Base-by-base conservation (phyloP, 1,140 invertebrate genomes). In the Ceratitis capitata region DNA sequence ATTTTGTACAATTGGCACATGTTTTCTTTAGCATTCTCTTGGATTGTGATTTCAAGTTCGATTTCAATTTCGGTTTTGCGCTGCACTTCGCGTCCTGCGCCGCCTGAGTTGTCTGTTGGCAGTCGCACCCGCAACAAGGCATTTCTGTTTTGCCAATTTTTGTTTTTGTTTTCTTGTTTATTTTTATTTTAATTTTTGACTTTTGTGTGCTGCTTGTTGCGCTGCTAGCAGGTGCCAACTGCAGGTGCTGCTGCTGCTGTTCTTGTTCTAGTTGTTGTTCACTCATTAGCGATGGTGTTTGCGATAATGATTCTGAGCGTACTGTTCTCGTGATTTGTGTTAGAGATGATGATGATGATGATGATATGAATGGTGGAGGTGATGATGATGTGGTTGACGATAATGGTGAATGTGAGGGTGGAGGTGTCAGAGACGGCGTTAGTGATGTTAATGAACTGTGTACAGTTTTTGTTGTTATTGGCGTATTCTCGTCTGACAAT, bases 381-480 rank as follows among this genome's bases (percentile, higher is more conserved):
- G 49, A 39, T 39, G 85, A 39, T 69, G 53, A 39, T 84, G 49
- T 26, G 16, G 51, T 19, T 86, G 32, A 7, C 47, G 84, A 74
- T n/a, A 35, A 45, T 47, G 64, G 47, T 85, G 84, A 85, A 58
- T 49, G 84, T 85, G n/a, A 53, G 53, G 82, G 74, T 85, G 42
- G 49, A 78, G 49, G 47, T 74, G 5, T 64, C 29, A 12, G 23
- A 9, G 56, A 26, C 5, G n/a, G 35, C 42, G 69, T 84, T 84
- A 35, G n/a, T n/a, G n/a, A n/a, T n/a, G n/a, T n/a, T n/a, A n/a
- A n/a, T n/a, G n/a, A n/a, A n/a, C n/a, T n/a, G n/a, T n/a, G n/a
- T n/a, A n/a, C n/a, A n/a, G n/a, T n/a, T n/a, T n/a, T n/a, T 23
- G 51, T 56, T 56, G 45, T 45, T 69, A n/a, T 78, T 58, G 83